Base-by-base conservation (phyloP, 2,888 invertebrate genomes). In the Leucoma salicis region DNA sequence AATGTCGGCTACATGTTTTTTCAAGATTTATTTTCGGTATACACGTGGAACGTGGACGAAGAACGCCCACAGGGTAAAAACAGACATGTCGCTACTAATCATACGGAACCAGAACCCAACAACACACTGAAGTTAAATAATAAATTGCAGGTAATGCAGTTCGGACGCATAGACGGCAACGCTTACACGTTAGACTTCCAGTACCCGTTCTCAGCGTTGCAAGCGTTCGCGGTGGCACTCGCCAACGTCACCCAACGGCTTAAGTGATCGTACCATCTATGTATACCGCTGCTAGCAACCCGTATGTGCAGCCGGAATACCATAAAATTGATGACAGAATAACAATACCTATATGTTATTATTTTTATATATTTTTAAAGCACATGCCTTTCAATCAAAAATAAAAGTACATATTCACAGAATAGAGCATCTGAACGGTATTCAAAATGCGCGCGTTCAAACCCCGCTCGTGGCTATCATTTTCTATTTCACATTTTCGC, bases 131-230 rank as follows among this genome's bases (percentile, higher is more conserved):
- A n/a, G 6, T 25, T 25, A 3, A 25, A 25, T 7, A n/a, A 27
- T 27, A 4, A 3, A 25, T 32, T 29, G 15, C 82, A 99, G 98
- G 99, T 99, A 48, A 99, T 99, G 98, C 99, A 99, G 87, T 99
- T 99, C 86, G 99, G 99, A 8, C 93, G 99, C 47, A 99, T 99
- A 66, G 99, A 99, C 87, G 97, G 97, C 64, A 99, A 99, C 81
- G 98, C 99, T 31, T 99, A 99, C 90, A 99, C 99, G 0, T 90
- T 99, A 73, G 99, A 99, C 91, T 99, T 99, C 90, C 98, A 99
- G 83, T 97, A 98, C 85, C 99, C 99, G 18, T 99, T 99, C 91
- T 97, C 98, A 44, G 98, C 99, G 57, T 92, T 99, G 50, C 99
- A 99, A 89, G 99, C 99, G 44, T 99, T 99, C 89, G 97, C 98